phyloP scores from a whole-genome alignment of 2,888 invertebrate species.

The Ferrisia virgata region DNA sequence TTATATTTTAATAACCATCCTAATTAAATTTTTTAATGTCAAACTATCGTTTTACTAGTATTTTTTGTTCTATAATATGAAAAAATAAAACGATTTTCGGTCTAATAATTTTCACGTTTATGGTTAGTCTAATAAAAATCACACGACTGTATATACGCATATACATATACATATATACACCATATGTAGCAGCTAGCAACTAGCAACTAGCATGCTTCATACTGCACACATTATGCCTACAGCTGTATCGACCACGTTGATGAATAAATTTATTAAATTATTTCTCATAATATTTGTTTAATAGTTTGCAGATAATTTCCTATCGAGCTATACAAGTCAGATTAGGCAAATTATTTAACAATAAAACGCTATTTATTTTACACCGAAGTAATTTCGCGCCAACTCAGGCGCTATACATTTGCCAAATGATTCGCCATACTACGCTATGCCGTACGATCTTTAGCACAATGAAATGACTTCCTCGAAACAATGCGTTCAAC shows the following conservation, averaged over 20 bases:
- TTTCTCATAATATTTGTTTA: neutral
- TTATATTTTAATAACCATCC: too few species aligned
- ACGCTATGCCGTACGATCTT: neutral
- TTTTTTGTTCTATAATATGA: too few species aligned
- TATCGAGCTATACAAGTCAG: neutral
- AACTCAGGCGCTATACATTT: neutral
- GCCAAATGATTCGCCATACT: neutral
- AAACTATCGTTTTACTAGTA: too few species aligned
- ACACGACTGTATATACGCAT: too few species aligned
- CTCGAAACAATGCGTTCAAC: neutral
- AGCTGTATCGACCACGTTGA: neutral
- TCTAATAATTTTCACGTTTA: too few species aligned
- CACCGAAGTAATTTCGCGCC: neutral
- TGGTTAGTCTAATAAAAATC: too few species aligned
- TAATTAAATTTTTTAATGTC: too few species aligned
- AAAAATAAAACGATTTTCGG: too few species aligned
- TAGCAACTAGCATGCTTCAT: too few species aligned
- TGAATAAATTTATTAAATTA: neutral
- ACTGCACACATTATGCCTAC: too few species aligned
- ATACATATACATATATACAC: too few species aligned
- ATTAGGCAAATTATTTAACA: neutral
- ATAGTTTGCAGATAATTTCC: neutral
- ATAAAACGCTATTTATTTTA: neutral
- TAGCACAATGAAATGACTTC: neutral
- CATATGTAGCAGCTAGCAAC: too few species aligned